phyloP scores from a whole-genome alignment of 2,888 invertebrate genomes.

The Arenicola marina region DNA sequence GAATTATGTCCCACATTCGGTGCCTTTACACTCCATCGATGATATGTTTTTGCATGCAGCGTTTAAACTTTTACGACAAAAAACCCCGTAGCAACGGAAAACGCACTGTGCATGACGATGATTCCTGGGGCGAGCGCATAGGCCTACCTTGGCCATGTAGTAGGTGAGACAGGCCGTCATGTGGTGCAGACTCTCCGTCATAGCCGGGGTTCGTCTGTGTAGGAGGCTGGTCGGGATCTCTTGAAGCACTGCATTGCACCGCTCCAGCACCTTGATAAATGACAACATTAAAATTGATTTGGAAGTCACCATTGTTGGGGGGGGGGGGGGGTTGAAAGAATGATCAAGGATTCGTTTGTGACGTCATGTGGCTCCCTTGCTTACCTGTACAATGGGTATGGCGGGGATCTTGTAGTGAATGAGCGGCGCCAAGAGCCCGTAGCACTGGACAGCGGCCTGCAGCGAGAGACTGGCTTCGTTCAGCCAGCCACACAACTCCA shows the following conservation, averaged over 20 bases:
- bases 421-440: constrained; percentile 59
- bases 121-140: too few relatives aligned
- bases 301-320: too few relatives aligned
- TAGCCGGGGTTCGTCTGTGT: constrained; percentile 47
- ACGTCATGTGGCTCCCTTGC: too few relatives aligned
- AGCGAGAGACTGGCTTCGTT: constrained; percentile 57
- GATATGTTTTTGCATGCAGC: too few relatives aligned
- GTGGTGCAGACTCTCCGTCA: constrained; percentile 57
- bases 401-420: constrained; percentile 57
- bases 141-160: constrained; percentile 55
- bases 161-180: constrained; percentile 60
- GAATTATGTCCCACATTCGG: too few relatives aligned
- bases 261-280: constrained; percentile 50
- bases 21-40: too few relatives aligned
- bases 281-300: too few relatives aligned
- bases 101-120: too few relatives aligned
- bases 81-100: too few relatives aligned
- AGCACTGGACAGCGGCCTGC: constrained; percentile 59
- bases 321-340: too few relatives aligned
- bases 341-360: too few relatives aligned
- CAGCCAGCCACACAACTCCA: constrained; percentile 59
- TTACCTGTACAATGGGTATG: constrained; percentile 8
- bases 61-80: too few relatives aligned
- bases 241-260: constrained; percentile 55
- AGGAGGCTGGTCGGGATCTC: constrained; percentile 54